Base-by-base conservation (phyloP, 2,797 vertebrate genomes). In the Ptychadena robeensis region DNA sequence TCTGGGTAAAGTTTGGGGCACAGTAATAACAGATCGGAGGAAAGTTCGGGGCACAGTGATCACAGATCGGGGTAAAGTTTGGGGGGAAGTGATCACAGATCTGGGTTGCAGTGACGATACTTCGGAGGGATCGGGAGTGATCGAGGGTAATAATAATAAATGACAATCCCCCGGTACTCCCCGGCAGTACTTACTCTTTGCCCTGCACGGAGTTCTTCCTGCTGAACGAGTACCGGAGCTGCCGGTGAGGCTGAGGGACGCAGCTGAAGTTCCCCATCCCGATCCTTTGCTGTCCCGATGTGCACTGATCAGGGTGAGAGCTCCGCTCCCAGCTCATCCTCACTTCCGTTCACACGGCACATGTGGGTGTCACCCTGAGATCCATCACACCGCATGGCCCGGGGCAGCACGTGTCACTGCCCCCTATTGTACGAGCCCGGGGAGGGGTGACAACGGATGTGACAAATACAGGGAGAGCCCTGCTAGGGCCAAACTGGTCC, bases 251-350 rank as follows among this genome's bases (percentile, higher is more conserved):
- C 86, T 92, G 92, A 0, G 93, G 93, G 11, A 94, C 86, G 0
- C 93, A 94, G 3, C 92, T 83, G n/a, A 87, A 87, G 88, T 94
- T 94, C 85, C 93, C 93, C 93, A 94, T 94, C 67, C n/a, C 28
- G 22, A 64, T 12, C 63, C 64, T 76, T 73, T 4, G 11, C 67
- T 15, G 66, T 69, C 81, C 67, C 66, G 75, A 31, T 70, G 69
- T 59, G 64, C 63, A 73, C 69, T 83, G 82, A 32, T 30, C 38
- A 8, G 0, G 35, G 70, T 0, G 25, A 37, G 44, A 68, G 71
- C 80, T 82, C 27, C 0, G 11, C 86, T 34, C 38, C 28, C 73
- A 64, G 48, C 11, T 85, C 44, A 81, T 82, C 86, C 88, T 85
- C 65, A 75, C 77, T 88, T 86, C 85, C 85, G 85, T 82, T 64